A percentile compares a stretch with the other conserved stretches of the same genome.
phyloP scores from a whole-genome alignment of 2,888 invertebrate genomes.

The Dryobotodes eremita region DNA sequence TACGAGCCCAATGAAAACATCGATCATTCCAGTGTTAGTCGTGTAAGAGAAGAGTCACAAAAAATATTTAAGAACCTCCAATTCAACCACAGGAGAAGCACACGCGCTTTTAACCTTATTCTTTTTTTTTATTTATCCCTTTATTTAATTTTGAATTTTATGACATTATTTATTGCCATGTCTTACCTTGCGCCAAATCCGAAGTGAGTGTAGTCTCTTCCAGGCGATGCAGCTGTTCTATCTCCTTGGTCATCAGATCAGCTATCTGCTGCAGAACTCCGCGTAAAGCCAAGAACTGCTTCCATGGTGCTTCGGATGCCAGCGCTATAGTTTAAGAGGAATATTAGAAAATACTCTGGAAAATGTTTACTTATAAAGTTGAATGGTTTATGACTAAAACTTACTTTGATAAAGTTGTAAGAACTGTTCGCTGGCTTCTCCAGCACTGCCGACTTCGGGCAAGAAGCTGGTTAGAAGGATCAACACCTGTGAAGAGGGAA shows the following conservation, averaged over 20 bases:
- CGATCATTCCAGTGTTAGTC: not conserved
- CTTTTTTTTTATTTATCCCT: not conserved
- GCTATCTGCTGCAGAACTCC: constrained; percentile 96
- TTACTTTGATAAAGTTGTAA: constrained; percentile 95
- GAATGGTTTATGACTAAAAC: constrained; percentile 52
- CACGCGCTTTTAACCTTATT: not conserved
- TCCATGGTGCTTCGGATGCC: constrained; percentile 97
- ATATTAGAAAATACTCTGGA: not conserved
- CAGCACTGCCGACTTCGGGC: constrained; percentile 95
- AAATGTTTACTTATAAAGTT: not conserved
- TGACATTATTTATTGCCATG: not conserved
- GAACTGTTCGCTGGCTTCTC: constrained; percentile 98
- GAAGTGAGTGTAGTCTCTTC: constrained; percentile 98
- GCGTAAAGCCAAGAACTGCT: constrained; percentile 97
- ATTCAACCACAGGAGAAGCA: not conserved
- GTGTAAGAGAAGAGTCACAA: not conserved
- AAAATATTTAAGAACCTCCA: not conserved
- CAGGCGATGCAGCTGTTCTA: constrained; percentile 95
- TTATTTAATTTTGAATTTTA: not conserved
- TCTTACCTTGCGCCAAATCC: constrained; percentile 95
- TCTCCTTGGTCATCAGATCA: constrained; percentile 96
- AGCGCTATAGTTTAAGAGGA: constrained; percentile 83
- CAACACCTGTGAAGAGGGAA: constrained; percentile 90
- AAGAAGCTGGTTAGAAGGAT: constrained; percentile 97
- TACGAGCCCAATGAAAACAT: not conserved